Evolutionary conservation across 2,888 invertebrate species (phyloP).

Genomic region (Drosophila kanekoi): DNA sequence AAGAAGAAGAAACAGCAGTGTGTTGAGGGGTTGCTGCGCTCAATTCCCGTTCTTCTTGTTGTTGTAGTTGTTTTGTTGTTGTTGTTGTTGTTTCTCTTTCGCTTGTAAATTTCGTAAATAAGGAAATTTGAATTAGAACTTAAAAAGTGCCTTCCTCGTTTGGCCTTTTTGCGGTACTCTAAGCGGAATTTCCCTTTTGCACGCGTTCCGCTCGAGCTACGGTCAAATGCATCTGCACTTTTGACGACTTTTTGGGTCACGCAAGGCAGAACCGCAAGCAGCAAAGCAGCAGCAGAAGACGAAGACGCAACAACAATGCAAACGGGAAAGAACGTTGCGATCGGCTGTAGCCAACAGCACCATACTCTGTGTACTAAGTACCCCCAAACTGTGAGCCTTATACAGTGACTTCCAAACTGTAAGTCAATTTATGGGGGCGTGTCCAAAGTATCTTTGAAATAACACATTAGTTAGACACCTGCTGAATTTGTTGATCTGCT

Average conservation of each 20-base stretch:
- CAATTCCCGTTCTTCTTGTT: conserved; percentile 28
- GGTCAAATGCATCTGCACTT: conserved; percentile 60
- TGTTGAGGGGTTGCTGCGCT: conserved; percentile 56
- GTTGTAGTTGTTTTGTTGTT: conserved; percentile 31
- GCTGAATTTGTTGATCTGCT: no score
- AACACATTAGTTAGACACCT: no score
- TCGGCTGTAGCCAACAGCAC: background rate
- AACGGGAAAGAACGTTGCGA: conserved; percentile 18
- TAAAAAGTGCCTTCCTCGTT: conserved; percentile 9
- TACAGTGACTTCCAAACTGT: conserved; percentile 14
- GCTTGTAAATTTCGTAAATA: conserved; percentile 56
- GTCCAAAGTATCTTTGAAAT: no score
- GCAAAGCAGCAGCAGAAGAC: conserved; percentile 29
- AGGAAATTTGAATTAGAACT: conserved; percentile 51
- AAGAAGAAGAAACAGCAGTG: conserved; percentile 2
- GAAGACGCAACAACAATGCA: conserved; percentile 35
- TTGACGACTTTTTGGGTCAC: conserved; percentile 71
- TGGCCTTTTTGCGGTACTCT: conserved; percentile 59
- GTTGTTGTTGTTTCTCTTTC: conserved; percentile 15
- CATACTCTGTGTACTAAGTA: background rate
- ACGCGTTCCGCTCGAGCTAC: conserved; percentile 64
- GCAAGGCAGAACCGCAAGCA: conserved; percentile 48
- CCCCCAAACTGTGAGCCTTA: no score
- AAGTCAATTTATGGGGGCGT: no score
- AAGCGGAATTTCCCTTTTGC: conserved; percentile 65